Percentiles rank a stretch among this genome's conserved stretches.
Evolutionary conservation across 2,888 invertebrate species (phyloP).

Genomic region (Nycteola revayana): DNA sequence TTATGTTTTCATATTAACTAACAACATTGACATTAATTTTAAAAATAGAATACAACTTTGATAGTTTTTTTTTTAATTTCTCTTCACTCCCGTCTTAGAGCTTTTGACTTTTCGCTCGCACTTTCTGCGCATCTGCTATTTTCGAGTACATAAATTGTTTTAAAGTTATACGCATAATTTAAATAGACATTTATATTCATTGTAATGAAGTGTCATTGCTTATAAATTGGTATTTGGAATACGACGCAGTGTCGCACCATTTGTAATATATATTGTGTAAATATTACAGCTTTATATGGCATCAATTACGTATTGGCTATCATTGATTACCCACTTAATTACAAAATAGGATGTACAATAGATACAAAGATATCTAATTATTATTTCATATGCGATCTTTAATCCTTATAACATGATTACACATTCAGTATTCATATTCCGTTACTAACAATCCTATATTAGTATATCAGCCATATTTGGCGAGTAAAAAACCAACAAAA

Average conservation of each 20-base stretch:
- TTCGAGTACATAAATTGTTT: no score
- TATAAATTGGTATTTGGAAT: slow-evolving; percentile 14
- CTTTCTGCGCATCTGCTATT: no score
- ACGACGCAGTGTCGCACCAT: slow-evolving; percentile 8
- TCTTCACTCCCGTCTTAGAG: no score
- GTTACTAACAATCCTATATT: slow-evolving; percentile 25
- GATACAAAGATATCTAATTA: slow-evolving; percentile 25
- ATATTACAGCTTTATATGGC: slow-evolving; percentile 22
- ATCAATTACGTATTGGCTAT: slow-evolving; percentile 26
- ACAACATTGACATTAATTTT: slow-evolving; percentile 1
- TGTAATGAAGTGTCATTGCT: slow-evolving; percentile 8
- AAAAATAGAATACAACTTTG: slow-evolving; percentile 1
- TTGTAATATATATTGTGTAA: slow-evolving; percentile 20
- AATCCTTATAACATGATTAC: slow-evolving; percentile 33
- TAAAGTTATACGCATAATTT: no score
- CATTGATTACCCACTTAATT: slow-evolving; percentile 36
- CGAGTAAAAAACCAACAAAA: slow-evolving; percentile 12
- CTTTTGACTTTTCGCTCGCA: no score
- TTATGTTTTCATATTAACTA: slow-evolving; percentile 25
- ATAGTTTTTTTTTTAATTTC: no score
- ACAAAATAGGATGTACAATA: slow-evolving; percentile 30
- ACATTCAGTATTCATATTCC: slow-evolving; percentile 32
- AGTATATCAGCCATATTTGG: slow-evolving; percentile 5
- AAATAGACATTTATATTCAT: not conserved
- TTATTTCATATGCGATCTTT: slow-evolving; percentile 32